Base-by-base conservation (phyloP, 1,140 invertebrate species). In the Eubasilissa regina region DNA sequence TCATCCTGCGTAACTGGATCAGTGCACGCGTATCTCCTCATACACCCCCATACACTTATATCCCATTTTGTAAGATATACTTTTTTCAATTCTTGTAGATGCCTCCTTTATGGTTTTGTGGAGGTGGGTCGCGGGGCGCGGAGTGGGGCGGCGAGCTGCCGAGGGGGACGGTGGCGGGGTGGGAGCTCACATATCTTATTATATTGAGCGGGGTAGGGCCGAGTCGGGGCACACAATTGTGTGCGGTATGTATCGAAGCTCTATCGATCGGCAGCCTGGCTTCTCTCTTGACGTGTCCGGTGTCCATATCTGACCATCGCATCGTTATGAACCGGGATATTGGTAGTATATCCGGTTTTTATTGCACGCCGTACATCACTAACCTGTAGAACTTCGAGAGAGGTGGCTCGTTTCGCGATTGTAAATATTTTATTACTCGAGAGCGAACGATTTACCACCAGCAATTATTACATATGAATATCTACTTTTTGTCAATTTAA, bases 41-140 rank as follows among this genome's bases (percentile, higher is more conserved):
- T 64, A 48, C 55, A 66, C 75, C 72, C 47, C 53, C 76, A 70
- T 64, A 58, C 77, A 77, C 81, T 83, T 77, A 83, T 80, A 83
- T 83, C 79, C 81, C 77, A 83, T 83, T 83, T 80, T 80, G 78
- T 79, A 79, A 83, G 81, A 83, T 83, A 83, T 77, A 83, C 81
- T 83, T 83, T 83, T 83, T 83, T 83, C 81, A 83, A 83, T 83
- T 83, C 81, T 83, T 80, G 64, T 80, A 80, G 81, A 79, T 80
- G 72, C 60, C 72, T 78, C 75, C 78, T 75, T 79, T 75, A 64
- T 70, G 68, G 72, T 75, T 64, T 60, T 64, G 62, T 51, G 44
- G 74, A 44, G n/a, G 55, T 21, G 45, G 43, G 45, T 19, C 74
- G 72, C 47, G 25, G 53, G 56, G 25, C 1, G 47, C 48, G 64